Evolutionary conservation across 2,888 invertebrate species (phyloP).

Genomic region (Rhamnusium bicolor): DNA sequence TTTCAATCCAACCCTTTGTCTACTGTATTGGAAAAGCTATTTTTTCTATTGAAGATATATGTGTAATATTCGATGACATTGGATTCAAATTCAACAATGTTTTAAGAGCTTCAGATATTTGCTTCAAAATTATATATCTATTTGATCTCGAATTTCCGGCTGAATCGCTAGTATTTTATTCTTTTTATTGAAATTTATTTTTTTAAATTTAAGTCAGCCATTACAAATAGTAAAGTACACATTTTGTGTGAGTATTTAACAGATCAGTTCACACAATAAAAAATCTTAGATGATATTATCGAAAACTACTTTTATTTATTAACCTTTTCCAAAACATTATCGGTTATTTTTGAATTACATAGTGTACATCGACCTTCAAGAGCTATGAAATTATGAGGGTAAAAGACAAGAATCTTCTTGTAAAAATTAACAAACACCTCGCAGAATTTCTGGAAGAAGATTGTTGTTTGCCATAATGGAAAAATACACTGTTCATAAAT

Average conservation of each 20-base stretch:
- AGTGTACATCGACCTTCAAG: not conserved
- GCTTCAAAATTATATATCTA: constrained; percentile 6
- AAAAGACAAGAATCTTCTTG: not conserved
- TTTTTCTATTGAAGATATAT: constrained; percentile 24
- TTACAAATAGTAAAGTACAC: not conserved
- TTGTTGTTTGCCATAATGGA: not conserved
- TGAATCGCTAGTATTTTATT: constrained; percentile 8
- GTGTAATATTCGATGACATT: constrained; percentile 31
- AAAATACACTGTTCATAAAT: not conserved
- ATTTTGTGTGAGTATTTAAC: not conserved
- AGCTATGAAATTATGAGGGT: not conserved
- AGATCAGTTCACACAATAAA: not conserved
- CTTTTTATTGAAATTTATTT: not conserved
- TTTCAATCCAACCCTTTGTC: constrained; percentile 35
- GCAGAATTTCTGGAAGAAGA: not conserved
- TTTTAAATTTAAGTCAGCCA: no score
- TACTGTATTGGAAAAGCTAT: constrained; percentile 34
- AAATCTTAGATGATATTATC: not conserved
- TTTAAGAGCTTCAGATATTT: not conserved
- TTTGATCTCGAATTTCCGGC: constrained; percentile 12
- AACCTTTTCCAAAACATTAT: not conserved
- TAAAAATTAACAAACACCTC: constrained; percentile 1
- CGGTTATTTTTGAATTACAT: not conserved
- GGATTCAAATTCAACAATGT: constrained; percentile 11
- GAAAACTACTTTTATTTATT: not conserved